Percentiles rank a stretch among this genome's conserved stretches.
These are phyloP conservation scores for Epistrophella euchroma DNA, from an alignment of 2,888 invertebrate species.

Conservation along the genomic window DNA sequence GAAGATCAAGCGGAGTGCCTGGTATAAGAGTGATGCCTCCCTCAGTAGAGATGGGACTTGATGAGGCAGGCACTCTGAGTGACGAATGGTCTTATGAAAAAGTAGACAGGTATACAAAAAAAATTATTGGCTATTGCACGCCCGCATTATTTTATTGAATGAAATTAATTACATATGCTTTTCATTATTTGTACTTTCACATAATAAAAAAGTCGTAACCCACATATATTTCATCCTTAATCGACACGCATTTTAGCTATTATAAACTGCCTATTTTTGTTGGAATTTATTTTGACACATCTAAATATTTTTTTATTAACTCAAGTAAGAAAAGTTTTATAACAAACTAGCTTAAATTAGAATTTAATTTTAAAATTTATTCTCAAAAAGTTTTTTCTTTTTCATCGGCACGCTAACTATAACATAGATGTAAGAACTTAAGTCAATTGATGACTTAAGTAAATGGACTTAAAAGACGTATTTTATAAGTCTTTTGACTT, in stretches of 20 bases:
- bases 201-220: background rate
- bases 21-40: conserved; percentile 93
- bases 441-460: too few relatives aligned
- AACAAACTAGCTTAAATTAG: too few relatives aligned
- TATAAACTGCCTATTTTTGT: background rate
- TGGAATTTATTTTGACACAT: background rate
- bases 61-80: conserved; percentile 83
- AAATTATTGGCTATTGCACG: conserved; percentile 32
- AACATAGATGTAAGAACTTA: too few relatives aligned
- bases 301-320: too few relatives aligned
- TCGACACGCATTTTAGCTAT: background rate
- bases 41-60: conserved; percentile 91
- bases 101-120: conserved; percentile 81
- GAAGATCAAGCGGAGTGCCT: conserved; percentile 87
- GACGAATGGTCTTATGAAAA: conserved; percentile 82
- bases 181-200: background rate
- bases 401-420: too few relatives aligned
- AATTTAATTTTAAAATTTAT: too few relatives aligned
- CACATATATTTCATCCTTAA: background rate
- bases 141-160: conserved; percentile 18
- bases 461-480: too few relatives aligned
- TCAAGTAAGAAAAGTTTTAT: too few relatives aligned
- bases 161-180: background rate
- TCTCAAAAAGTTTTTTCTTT: too few relatives aligned
- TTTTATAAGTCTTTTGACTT: too few relatives aligned